Conservation (phyloP, 2,888 invertebrate genomes). For the Rhyacophila evoluta region DNA sequence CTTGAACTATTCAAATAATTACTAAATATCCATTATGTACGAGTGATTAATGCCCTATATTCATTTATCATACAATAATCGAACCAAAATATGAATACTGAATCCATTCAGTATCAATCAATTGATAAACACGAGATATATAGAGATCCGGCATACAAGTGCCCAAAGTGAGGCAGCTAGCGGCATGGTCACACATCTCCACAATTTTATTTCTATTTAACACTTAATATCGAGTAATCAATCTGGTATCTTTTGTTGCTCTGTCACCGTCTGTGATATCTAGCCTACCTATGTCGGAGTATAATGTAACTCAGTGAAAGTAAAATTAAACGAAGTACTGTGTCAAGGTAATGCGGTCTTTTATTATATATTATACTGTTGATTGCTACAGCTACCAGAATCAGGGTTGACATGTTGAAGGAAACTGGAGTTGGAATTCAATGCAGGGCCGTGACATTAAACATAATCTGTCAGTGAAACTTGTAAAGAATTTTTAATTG, state of each 20-base stretch:
- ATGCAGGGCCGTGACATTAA: background rate
- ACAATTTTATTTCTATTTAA: conserved; percentile 1
- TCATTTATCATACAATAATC: background rate
- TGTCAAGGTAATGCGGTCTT: conserved; percentile 26
- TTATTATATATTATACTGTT: background rate
- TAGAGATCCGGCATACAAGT: conserved; percentile 10
- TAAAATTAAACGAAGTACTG: background rate
- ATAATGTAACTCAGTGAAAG: conserved; percentile 25
- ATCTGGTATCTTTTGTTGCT: conserved; percentile 28
- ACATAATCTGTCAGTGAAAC: too few relatives aligned
- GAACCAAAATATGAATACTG: background rate
- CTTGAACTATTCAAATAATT: conserved; percentile 1
- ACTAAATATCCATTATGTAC: background rate
- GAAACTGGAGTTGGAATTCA: background rate
- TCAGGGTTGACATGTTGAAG: conserved; percentile 14
- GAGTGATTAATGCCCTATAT: background rate
- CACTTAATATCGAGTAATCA: conserved; percentile 33
- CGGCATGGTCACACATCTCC: conserved; percentile 15
- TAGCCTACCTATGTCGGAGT: background rate
- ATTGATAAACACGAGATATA: conserved; percentile 8
- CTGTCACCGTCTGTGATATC: conserved; percentile 23
- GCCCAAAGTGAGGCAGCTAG: conserved; percentile 3
- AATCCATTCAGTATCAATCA: background rate
- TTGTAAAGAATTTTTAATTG: too few relatives aligned
- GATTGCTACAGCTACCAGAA: background rate